Evolutionary conservation across 2,888 invertebrate genomes (phyloP).

Genomic region (Notodonta dromedarius): DNA sequence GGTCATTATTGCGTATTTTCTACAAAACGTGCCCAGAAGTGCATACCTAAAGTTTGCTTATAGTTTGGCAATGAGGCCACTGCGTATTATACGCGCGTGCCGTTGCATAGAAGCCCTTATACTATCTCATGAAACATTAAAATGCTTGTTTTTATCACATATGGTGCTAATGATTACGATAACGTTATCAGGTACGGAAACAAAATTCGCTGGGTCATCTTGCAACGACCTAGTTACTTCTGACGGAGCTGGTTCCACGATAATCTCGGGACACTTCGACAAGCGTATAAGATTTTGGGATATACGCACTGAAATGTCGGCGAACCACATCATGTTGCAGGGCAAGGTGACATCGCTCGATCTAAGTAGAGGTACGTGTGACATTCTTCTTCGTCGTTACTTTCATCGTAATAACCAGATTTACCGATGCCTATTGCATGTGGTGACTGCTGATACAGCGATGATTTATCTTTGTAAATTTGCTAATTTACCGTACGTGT

Average conservation of each 20-base stretch:
- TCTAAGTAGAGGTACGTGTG: constrained; percentile 91
- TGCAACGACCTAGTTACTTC: constrained; percentile 98
- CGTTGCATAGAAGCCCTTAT: no score
- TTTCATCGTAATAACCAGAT: neutral
- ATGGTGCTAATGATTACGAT: neutral
- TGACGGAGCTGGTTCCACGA: constrained; percentile 93
- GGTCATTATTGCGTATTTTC: no score
- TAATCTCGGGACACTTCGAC: constrained; percentile 99
- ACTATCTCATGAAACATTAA: neutral
- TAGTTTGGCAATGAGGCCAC: no score
- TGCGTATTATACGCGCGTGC: no score
- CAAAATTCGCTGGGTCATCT: constrained; percentile 97
- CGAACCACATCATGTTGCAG: constrained; percentile 94
- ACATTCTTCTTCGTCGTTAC: constrained; percentile 10
- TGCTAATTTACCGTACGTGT: neutral
- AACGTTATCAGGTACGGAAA: constrained; percentile 88
- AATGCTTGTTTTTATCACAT: neutral
- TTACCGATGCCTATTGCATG: neutral
- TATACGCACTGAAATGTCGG: constrained; percentile 92
- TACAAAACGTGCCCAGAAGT: no score
- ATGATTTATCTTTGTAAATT: neutral
- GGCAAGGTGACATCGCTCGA: constrained; percentile 98
- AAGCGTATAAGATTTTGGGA: constrained; percentile 99
- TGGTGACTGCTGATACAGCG: neutral
- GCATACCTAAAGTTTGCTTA: no score